Conservation (phyloP, 2,888 invertebrate genomes). For the Patella ulyssiponensis region DNA sequence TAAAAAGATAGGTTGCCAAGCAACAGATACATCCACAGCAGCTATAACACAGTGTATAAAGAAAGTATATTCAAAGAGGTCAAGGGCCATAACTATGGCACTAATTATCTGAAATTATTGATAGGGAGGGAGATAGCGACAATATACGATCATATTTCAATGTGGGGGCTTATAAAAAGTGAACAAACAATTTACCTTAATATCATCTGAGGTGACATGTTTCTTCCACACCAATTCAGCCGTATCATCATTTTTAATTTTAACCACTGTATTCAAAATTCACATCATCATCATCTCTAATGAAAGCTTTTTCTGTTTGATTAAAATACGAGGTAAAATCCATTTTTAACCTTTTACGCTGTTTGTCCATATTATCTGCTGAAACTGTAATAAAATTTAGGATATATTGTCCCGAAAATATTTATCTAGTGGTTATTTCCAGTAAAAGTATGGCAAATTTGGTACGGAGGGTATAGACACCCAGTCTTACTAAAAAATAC, state of each 20-base stretch:
- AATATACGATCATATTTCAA: too few species aligned
- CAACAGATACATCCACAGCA: too few species aligned
- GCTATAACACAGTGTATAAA: too few species aligned
- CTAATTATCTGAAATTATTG: too few species aligned
- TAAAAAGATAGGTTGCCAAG: too few species aligned
- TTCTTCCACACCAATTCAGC: slow-evolving; percentile 60
- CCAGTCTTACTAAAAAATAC: too few species aligned
- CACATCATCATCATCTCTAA: slow-evolving; percentile 40
- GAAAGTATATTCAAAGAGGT: too few species aligned
- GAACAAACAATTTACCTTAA: slow-evolving; percentile 48
- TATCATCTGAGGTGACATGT: slow-evolving; percentile 53
- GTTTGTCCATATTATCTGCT: slow-evolving; percentile 54
- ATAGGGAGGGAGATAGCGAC: too few species aligned
- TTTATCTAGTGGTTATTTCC: too few species aligned
- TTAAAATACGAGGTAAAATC: slow-evolving; percentile 52
- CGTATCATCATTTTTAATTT: slow-evolving; percentile 35
- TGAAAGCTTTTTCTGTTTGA: slow-evolving; percentile 60
- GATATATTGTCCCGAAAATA: too few species aligned
- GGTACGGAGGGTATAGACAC: not conserved
- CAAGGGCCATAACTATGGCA: too few species aligned
- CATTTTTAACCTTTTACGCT: slow-evolving; percentile 52
- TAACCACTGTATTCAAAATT: slow-evolving; percentile 55
- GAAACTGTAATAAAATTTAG: slow-evolving; percentile 43
- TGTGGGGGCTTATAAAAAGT: not conserved
- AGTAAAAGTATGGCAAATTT: too few species aligned